Percentiles rank a stretch among this genome's conserved stretches.
Evolutionary conservation across 1,140 invertebrate genomes (phyloP).

Genomic region (Penaeus chinensis): DNA sequence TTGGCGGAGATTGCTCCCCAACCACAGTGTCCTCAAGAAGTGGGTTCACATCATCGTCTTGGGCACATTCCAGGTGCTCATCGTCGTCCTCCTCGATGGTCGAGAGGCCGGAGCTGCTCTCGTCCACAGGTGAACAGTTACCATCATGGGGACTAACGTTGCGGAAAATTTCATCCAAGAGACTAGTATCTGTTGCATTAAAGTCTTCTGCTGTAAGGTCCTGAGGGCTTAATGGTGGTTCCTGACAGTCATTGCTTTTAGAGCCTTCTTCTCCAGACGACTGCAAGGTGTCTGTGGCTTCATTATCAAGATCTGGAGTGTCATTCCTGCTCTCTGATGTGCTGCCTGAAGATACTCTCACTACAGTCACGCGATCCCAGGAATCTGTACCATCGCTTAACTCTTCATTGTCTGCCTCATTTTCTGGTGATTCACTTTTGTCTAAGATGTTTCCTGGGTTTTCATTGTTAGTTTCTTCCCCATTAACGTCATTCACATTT

Average conservation of each 20-base stretch:
- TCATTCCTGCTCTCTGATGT: background rate
- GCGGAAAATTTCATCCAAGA: background rate
- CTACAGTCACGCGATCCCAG: background rate
- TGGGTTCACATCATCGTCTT: background rate
- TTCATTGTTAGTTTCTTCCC: too few species aligned
- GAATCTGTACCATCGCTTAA: constrained; percentile 6
- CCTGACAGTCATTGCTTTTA: background rate
- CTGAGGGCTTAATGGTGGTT: background rate
- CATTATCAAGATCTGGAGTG: background rate
- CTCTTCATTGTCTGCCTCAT: background rate
- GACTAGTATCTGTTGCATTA: background rate
- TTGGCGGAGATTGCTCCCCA: too few species aligned
- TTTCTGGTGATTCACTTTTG: background rate
- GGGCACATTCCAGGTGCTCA: background rate
- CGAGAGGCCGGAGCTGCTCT: constrained; percentile 6
- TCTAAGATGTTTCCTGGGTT: too few species aligned
- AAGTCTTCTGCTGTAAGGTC: background rate
- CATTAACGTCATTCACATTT: too few species aligned
- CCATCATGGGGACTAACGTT: background rate
- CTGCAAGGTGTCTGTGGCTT: background rate
- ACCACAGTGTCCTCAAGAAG: too few species aligned
- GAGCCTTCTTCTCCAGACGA: background rate
- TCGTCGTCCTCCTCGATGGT: constrained; percentile 15
- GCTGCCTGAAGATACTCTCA: background rate
- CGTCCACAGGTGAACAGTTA: background rate